A percentile compares a stretch with the other conserved stretches of the same genome.
Evolutionary conservation across 2,888 invertebrate species (phyloP).

Genomic region (Melinaea menophilus): DNA sequence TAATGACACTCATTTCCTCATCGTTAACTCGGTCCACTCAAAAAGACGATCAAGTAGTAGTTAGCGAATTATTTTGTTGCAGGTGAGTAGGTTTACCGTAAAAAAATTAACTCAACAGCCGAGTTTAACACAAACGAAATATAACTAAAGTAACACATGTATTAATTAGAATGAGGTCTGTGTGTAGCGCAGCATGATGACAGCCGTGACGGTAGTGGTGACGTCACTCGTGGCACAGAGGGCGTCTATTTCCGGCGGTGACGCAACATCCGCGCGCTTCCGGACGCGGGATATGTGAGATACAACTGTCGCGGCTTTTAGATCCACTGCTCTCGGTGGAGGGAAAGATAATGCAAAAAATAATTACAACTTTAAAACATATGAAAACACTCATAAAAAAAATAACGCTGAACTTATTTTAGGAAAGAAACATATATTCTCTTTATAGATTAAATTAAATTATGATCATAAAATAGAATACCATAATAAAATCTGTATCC

Average conservation of each 20-base stretch:
- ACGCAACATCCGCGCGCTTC: slow-evolving; percentile 72
- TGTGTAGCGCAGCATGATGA: slow-evolving; percentile 9
- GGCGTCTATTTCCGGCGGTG: slow-evolving; percentile 73
- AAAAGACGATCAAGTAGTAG: slow-evolving; percentile 10
- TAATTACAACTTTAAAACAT: background rate
- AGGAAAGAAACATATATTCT: background rate
- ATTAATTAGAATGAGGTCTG: background rate
- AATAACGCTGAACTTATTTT: too few species aligned
- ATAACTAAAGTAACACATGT: background rate
- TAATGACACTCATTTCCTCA: slow-evolving; percentile 51
- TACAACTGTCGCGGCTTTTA: slow-evolving; percentile 51
- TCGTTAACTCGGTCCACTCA: slow-evolving; percentile 23
- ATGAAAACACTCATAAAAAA: too few species aligned
- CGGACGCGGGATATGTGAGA: slow-evolving; percentile 68
- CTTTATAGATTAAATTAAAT: background rate
- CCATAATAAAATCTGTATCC: slow-evolving; percentile 19
- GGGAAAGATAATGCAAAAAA: slow-evolving; percentile 13
- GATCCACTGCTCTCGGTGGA: slow-evolving; percentile 46
- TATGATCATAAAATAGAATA: background rate
- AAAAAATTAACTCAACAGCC: background rate
- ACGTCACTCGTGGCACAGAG: slow-evolving; percentile 65
- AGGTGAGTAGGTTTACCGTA: background rate
- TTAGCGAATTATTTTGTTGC: slow-evolving; percentile 1
- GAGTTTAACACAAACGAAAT: background rate
- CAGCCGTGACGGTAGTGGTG: slow-evolving; percentile 30